Evolutionary conservation across 2,113 vertebrate genomes (phyloP), one percentile per base, ranked within the genome.

Genomic region (Hydrochoerus hydrochaeris): DNA sequence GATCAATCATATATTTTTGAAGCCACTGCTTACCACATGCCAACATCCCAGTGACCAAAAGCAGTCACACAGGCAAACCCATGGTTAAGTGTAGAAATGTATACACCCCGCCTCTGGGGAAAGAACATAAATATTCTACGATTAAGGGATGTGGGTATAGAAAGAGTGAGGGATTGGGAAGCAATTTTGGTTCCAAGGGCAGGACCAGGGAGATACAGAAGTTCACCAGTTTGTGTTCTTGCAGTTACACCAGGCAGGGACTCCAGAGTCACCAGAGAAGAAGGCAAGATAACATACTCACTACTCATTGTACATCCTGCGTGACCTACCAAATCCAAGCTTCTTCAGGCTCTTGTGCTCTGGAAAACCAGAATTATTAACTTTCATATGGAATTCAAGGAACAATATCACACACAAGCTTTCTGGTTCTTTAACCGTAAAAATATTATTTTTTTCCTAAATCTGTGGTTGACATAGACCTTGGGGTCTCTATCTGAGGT

Each of bases 221-320:
- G 17, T 19, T 35, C 77, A n/a, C 12, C 49, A 54, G 35, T 7
- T 28, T 2, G 5, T 38, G 6, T 8, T 35, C n/a, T 32, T 3
- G 1, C 30, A 41, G 11, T 63, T 30, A 14, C 0, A 19, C 19
- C 16, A 54, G 0, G 3, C 3, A 30, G 3, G 30, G 12, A 46
- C 35, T 90, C 16, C 63, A 80, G 24, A 4, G 7, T 89, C 20
- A 60, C 58, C 30, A 65, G 8, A 17, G 11, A 52, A 54, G 38
- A 12, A 26, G 2, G 77, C 7, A 17, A 71, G 32, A 7, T 19
- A 30, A 7, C 3, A 6, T n/a, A 10, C 0, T 57, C 11, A 14
- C 24, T 17, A n/a, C 35, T 30, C 38, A 49, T 28, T 35, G 41
- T 35, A 3, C 5, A 30, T 12, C 28, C 19, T 71, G 13, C 4